A percentile compares a stretch with the other conserved stretches of the same genome.
These are phyloP conservation scores for Helicoverpa assulta DNA, from an alignment of 2,888 invertebrate genomes.

Conservation along the genomic window DNA sequence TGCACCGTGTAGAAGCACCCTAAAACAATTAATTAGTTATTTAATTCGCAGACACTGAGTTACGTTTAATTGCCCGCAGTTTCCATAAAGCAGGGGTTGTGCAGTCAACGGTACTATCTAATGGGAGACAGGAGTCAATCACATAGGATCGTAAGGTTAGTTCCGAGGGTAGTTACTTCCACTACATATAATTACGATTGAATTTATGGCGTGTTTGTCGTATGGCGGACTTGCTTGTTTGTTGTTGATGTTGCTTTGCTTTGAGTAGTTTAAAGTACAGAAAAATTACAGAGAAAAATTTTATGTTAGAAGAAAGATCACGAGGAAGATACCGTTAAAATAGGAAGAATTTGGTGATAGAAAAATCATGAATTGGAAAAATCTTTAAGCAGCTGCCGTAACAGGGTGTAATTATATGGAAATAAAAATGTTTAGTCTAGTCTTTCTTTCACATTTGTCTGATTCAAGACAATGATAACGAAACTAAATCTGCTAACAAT, in stretches of 20 bases:
- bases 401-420: too few species aligned
- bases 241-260: conserved; percentile 40
- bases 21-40: conserved; percentile 59
- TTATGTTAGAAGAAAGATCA: background rate
- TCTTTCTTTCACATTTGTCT: too few species aligned
- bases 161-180: conserved; percentile 83
- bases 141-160: conserved; percentile 77
- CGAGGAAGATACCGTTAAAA: too few species aligned
- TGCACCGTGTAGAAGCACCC: too few species aligned
- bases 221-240: conserved; percentile 37
- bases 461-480: too few species aligned
- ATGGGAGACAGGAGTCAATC: conserved; percentile 77
- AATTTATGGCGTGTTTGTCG: conserved; percentile 78
- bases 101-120: conserved; percentile 42
- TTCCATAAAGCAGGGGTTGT: conserved; percentile 65
- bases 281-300: background rate
- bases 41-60: conserved; percentile 52
- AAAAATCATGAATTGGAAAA: too few species aligned
- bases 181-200: conserved; percentile 89
- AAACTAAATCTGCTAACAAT: background rate
- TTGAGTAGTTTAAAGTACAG: background rate
- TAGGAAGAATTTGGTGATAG: too few species aligned
- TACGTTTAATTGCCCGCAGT: conserved; percentile 58
- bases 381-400: too few species aligned
- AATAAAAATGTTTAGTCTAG: too few species aligned